These are phyloP conservation scores for Pachymerium ferrugineum DNA, from an alignment of 2,888 invertebrate species.

Conservation along the genomic window DNA sequence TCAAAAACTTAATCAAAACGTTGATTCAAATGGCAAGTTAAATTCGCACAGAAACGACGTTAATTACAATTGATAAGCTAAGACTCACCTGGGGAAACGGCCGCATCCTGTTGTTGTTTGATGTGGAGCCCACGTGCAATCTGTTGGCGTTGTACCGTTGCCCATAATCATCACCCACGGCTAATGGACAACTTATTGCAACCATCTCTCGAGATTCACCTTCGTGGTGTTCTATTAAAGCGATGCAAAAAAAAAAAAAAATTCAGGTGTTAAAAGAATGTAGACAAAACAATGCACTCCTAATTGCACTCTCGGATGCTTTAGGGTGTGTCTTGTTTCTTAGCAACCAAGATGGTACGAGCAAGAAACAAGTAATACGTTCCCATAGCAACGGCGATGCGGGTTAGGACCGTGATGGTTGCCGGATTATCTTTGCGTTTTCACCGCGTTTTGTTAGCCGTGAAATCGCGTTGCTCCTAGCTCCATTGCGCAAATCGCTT, in stretches of 20 bases:
- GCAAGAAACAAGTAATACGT: background rate
- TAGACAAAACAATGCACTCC: background rate
- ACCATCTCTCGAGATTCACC: too few species aligned
- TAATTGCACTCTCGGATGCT: constrained; percentile 14
- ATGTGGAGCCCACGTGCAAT: background rate
- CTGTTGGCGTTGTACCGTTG: background rate
- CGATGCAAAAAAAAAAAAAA: background rate
- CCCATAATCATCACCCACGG: background rate
- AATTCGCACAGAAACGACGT: background rate
- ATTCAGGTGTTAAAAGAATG: background rate
- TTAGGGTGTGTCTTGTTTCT: background rate
- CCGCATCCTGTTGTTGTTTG: background rate
- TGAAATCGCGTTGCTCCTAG: background rate
- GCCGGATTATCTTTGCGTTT: background rate
- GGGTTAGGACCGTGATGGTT: background rate
- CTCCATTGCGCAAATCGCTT: background rate
- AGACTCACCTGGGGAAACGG: constrained; percentile 3
- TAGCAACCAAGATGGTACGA: background rate
- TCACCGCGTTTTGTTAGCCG: background rate
- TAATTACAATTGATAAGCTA: constrained; percentile 1
- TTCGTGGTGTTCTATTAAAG: background rate
- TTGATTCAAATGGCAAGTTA: too few species aligned
- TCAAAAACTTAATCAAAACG: too few species aligned
- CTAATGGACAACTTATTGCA: background rate
- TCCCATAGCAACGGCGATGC: background rate